Percentiles rank a stretch among this genome's conserved stretches.
phyloP scores from a whole-genome alignment of 2,113 vertebrate species.

The Gallinago paraguaiae region DNA sequence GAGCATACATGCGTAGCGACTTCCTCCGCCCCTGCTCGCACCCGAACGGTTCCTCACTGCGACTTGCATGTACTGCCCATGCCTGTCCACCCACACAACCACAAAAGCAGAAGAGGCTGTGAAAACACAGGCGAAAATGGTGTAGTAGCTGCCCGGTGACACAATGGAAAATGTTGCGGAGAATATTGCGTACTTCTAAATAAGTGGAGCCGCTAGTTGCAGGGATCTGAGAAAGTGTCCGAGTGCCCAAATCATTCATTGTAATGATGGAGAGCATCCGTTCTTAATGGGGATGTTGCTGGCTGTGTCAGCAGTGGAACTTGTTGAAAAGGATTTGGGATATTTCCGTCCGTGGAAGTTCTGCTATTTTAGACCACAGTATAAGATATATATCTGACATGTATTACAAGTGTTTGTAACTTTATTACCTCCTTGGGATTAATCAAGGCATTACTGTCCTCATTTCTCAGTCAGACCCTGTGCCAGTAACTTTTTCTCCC shows the following conservation, averaged over 20 bases:
- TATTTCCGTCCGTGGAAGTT: neutral
- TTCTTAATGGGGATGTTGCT: neutral
- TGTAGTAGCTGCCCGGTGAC: neutral
- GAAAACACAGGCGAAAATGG: neutral
- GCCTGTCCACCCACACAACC: conserved; percentile 41
- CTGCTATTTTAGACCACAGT: neutral
- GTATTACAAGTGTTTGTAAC: neutral
- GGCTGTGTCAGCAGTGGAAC: neutral
- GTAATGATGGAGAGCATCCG: neutral
- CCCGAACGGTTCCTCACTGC: fast-evolving
- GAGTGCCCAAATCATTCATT: neutral
- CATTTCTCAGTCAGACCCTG: fast-evolving
- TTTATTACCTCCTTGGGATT: neutral
- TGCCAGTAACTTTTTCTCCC: neutral
- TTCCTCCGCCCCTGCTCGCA: neutral
- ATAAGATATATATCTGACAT: neutral
- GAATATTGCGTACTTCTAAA: fast-evolving
- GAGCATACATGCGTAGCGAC: neutral
- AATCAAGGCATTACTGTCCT: neutral
- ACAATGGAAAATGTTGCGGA: neutral
- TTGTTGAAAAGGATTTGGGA: neutral
- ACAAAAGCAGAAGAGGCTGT: conserved; percentile 58
- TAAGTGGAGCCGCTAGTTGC: neutral
- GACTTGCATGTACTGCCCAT: neutral
- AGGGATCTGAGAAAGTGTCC: neutral